These are phyloP conservation scores for Tenthredo amoena DNA, from an alignment of 2,888 invertebrate genomes.

Conservation along the genomic window DNA sequence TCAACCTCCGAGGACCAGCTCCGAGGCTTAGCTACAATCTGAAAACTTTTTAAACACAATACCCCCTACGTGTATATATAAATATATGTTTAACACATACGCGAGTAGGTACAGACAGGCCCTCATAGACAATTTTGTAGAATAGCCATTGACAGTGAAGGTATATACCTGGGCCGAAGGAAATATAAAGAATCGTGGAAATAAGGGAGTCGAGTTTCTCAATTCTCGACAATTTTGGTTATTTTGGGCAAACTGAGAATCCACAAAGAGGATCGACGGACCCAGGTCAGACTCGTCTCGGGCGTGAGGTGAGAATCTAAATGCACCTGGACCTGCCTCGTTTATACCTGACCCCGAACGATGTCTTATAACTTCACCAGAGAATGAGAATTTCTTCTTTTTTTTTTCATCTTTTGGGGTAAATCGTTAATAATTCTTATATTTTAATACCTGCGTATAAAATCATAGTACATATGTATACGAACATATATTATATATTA, in stretches of 20 bases:
- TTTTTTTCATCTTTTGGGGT: too few relatives aligned
- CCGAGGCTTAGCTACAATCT: slow-evolving; percentile 3
- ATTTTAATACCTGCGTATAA: not conserved
- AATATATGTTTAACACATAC: not conserved
- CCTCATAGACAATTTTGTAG: not conserved
- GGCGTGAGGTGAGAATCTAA: slow-evolving; percentile 40
- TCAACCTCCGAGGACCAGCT: slow-evolving; percentile 32
- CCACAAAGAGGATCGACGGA: not conserved
- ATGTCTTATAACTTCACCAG: not conserved
- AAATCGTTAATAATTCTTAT: too few relatives aligned
- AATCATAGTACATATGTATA: not conserved
- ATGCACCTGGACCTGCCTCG: slow-evolving; percentile 13
- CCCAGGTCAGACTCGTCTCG: slow-evolving; percentile 21
- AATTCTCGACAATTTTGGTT: slow-evolving; percentile 51
- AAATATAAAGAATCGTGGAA: too few relatives aligned
- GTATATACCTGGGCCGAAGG: not conserved
- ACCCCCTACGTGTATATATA: not conserved
- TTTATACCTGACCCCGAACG: slow-evolving; percentile 33
- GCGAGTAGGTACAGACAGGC: not conserved
- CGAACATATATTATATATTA: too few relatives aligned
- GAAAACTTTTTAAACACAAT: slow-evolving; percentile 46
- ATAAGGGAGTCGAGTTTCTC: not conserved
- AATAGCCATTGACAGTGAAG: not conserved
- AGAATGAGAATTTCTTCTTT: too few relatives aligned
- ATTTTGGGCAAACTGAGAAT: slow-evolving; percentile 43